These are phyloP conservation scores for Xenopus borealis DNA, from an alignment of 2,113 vertebrate species.

Conservation along the genomic window DNA sequence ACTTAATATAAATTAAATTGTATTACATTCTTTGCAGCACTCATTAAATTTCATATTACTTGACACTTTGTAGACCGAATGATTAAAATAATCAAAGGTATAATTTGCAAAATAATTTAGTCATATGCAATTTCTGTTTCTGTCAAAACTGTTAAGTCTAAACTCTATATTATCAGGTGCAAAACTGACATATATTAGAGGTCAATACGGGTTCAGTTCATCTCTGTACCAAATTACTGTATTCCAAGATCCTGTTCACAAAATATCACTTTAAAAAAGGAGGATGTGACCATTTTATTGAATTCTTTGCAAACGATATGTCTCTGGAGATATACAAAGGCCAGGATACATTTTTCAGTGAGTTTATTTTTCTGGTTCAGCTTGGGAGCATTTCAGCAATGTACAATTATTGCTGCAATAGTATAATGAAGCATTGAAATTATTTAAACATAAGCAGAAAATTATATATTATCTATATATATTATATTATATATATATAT, in stretches of 20 bases:
- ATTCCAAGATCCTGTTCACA: background rate
- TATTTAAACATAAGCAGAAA: too few species aligned
- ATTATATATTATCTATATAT: too few species aligned
- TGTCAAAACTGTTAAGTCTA: background rate
- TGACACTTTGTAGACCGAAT: too few species aligned
- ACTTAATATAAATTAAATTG: too few species aligned
- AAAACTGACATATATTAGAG: background rate
- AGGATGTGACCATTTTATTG: background rate
- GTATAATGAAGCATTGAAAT: too few species aligned
- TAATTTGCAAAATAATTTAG: background rate
- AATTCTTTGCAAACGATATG: background rate
- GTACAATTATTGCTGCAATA: too few species aligned
- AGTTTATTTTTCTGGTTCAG: background rate
- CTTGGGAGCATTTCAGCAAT: too few species aligned
- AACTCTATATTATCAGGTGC: background rate
- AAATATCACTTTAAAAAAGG: background rate
- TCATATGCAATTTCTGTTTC: background rate
- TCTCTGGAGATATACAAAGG: background rate
- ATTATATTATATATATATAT: too few species aligned
- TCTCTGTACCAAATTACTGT: background rate
- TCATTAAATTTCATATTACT: too few species aligned
- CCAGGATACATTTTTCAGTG: background rate
- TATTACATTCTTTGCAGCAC: too few species aligned
- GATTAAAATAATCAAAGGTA: background rate
- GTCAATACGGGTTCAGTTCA: background rate